Evolutionary conservation across 2,797 vertebrate species (phyloP).

Genomic region (Remorina albescens): DNA sequence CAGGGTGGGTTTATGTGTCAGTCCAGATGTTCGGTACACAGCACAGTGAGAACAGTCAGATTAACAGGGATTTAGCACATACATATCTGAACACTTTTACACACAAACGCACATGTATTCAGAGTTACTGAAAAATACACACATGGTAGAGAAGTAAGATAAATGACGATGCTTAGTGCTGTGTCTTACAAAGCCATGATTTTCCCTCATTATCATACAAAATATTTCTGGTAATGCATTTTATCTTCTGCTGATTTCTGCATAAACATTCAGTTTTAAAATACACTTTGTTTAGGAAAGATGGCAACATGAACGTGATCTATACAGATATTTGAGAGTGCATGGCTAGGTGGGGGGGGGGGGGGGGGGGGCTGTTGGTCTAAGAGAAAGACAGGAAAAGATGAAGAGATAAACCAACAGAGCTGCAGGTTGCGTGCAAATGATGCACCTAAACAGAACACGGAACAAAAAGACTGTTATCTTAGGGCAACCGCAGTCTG

Average conservation of each 20-base stretch:
- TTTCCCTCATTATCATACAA: not conserved
- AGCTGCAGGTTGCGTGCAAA: slow-evolving; percentile 71
- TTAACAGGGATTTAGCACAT: slow-evolving; percentile 50
- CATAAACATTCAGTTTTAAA: slow-evolving; percentile 12
- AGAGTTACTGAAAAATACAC: slow-evolving; percentile 3
- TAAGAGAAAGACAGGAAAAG: slow-evolving; percentile 39
- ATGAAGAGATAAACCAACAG: slow-evolving; percentile 58
- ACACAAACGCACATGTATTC: not conserved
- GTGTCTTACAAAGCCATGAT: slow-evolving; percentile 7
- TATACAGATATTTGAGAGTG: slow-evolving; percentile 18
- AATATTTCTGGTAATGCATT: not conserved
- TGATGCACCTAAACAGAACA: slow-evolving; percentile 64
- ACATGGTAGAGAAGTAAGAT: slow-evolving; percentile 1
- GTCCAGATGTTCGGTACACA: slow-evolving; percentile 56
- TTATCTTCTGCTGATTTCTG: slow-evolving; percentile 5
- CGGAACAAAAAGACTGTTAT: slow-evolving; percentile 69
- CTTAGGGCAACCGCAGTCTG: slow-evolving; percentile 47
- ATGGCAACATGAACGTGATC: slow-evolving; percentile 20
- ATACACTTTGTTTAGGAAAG: slow-evolving; percentile 35
- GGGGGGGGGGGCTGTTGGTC: not conserved
- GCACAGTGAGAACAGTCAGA: slow-evolving; percentile 42
- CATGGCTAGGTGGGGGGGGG: not conserved
- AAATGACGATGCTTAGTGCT: slow-evolving; percentile 4
- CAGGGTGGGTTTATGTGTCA: slow-evolving; percentile 27
- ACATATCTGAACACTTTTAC: slow-evolving; percentile 7